These are phyloP conservation scores for Atrichornis clamosus DNA, from an alignment of 2,113 vertebrate genomes.

Conservation along the genomic window DNA sequence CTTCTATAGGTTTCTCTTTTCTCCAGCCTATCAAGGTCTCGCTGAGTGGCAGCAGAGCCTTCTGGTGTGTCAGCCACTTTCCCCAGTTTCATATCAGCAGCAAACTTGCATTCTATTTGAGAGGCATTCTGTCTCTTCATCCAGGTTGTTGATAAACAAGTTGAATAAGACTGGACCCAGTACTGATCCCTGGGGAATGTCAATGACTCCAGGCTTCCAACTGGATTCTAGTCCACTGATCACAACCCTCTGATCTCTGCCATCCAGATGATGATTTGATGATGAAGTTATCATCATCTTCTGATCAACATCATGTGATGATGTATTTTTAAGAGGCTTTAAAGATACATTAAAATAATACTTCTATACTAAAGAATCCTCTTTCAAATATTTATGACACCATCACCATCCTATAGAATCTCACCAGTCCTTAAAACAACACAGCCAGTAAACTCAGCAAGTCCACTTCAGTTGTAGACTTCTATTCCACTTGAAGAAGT, in stretches of 20 bases:
- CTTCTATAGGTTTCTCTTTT: background rate
- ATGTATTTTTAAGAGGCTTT: background rate
- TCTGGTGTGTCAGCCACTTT: background rate
- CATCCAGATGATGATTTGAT: background rate
- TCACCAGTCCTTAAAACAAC: background rate
- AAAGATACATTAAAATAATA: background rate
- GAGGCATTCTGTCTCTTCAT: background rate
- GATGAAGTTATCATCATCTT: background rate
- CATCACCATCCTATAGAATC: background rate
- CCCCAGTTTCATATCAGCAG: background rate
- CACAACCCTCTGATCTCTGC: background rate
- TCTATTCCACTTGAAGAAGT: background rate
- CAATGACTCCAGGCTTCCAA: background rate
- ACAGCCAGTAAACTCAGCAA: background rate
- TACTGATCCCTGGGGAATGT: rapidly evolving
- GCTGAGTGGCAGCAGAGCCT: background rate
- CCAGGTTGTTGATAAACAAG: background rate
- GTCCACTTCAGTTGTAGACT: rapidly evolving
- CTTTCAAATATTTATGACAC: background rate
- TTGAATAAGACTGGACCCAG: background rate
- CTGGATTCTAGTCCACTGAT: background rate
- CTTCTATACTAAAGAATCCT: background rate
- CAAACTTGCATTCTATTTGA: background rate
- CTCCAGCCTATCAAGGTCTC: background rate
- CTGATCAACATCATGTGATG: background rate